Evolutionary conservation across 1,140 invertebrate species (phyloP).

Genomic region (Calliphora vicina): DNA sequence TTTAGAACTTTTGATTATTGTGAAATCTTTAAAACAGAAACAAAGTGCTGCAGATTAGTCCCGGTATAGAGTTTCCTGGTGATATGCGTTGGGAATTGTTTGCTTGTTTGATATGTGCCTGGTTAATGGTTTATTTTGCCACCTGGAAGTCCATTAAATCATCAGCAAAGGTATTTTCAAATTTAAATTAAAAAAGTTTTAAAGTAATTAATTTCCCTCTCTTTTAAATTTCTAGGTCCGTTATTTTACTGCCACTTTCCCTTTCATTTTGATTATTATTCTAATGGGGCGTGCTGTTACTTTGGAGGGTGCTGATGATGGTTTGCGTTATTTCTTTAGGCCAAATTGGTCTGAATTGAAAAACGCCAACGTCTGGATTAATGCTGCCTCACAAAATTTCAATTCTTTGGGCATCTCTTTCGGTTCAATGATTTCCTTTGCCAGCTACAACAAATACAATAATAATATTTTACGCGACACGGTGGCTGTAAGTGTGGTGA

Average conservation of each 20-base stretch:
- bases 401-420: slow-evolving; percentile 92
- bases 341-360: slow-evolving; percentile 86
- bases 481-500: slow-evolving; percentile 80
- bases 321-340: slow-evolving; percentile 84
- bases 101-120: slow-evolving; percentile 84
- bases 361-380: slow-evolving; percentile 87
- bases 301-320: slow-evolving; percentile 80
- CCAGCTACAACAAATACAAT: slow-evolving; percentile 93
- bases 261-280: slow-evolving; percentile 82
- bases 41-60: slow-evolving; percentile 83
- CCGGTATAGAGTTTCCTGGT: slow-evolving; percentile 83
- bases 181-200: no score
- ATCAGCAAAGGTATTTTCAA: slow-evolving; percentile 70
- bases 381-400: slow-evolving; percentile 91
- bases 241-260: slow-evolving; percentile 87
- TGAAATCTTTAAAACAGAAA: slow-evolving; percentile 66
- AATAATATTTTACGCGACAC: slow-evolving; percentile 90
- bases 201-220: no score
- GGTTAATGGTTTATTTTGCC: slow-evolving; percentile 91
- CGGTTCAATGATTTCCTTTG: slow-evolving; percentile 92
- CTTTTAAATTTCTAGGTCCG: slow-evolving; percentile 66
- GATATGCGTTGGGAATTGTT: slow-evolving; percentile 85
- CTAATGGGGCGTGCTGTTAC: slow-evolving; percentile 82
- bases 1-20: background rate
- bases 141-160: slow-evolving; percentile 93